These are phyloP conservation scores for Erinaceus europaeus DNA, from an alignment of 2,113 vertebrate species.

Conservation along the genomic window DNA sequence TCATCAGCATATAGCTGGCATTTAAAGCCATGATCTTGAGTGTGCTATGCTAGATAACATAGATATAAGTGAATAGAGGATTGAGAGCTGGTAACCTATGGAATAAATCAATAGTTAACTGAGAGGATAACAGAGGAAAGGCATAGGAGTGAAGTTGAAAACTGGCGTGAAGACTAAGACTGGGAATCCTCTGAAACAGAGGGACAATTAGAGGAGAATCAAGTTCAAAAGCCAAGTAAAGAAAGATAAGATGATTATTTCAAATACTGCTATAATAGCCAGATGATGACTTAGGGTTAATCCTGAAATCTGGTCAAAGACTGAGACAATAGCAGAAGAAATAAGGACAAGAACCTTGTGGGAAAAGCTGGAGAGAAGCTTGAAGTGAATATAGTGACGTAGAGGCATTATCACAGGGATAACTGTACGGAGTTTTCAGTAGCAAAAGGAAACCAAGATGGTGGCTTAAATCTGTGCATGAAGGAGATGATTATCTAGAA, in stretches of 20 bases:
- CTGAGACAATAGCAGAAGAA: neutral
- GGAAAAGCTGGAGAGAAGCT: neutral
- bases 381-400: rapidly evolving
- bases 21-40: neutral
- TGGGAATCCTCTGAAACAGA: neutral
- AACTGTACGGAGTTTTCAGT: too few species aligned
- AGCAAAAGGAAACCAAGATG: neutral
- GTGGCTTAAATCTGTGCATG: rapidly evolving
- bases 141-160: neutral
- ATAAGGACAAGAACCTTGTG: neutral
- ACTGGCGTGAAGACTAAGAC: too few species aligned
- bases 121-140: too few species aligned
- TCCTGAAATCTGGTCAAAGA: neutral
- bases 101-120: neutral
- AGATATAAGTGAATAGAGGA: neutral
- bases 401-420: neutral
- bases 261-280: neutral
- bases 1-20: neutral
- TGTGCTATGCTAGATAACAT: neutral
- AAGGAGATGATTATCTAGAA: neutral
- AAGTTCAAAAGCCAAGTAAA: neutral
- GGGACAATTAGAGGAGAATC: neutral
- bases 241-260: neutral
- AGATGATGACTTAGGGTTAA: neutral
- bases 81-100: neutral